phyloP scores from a whole-genome alignment of 1,140 invertebrate genomes.

The Brachionus paranguensis region DNA sequence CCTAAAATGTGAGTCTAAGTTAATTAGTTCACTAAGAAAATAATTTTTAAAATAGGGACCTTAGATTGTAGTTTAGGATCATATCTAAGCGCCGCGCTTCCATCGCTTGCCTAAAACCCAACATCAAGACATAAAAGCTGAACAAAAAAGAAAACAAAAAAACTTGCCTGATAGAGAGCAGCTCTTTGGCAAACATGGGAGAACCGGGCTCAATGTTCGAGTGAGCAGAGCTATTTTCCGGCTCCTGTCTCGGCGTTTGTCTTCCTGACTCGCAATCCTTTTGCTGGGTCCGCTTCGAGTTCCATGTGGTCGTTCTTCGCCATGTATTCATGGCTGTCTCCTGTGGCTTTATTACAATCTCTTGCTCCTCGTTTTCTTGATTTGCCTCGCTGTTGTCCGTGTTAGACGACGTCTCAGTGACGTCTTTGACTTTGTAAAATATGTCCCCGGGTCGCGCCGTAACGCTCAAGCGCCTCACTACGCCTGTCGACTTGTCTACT shows the following conservation, averaged over 20 bases:
- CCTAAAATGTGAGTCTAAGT: not conserved
- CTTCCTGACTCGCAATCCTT: not conserved
- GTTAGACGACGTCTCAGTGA: constrained; percentile 19
- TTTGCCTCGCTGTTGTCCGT: not conserved
- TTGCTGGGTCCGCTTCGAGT: constrained; percentile 1
- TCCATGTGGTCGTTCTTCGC: constrained; percentile 39
- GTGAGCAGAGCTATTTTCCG: not conserved
- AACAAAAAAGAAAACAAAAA: not conserved
- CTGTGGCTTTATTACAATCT: not conserved
- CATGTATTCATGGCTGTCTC: not conserved
- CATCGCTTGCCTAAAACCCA: constrained; percentile 36
- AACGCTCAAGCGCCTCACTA: constrained; percentile 5
- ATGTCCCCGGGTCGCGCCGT: constrained; percentile 33
- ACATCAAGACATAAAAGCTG: not conserved
- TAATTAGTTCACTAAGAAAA: constrained; percentile 6
- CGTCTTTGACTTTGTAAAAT: constrained; percentile 39
- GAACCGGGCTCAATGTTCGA: constrained; percentile 16
- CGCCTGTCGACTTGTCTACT: not conserved
- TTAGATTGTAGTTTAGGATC: constrained; percentile 36
- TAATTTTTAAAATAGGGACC: not conserved
- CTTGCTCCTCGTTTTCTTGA: constrained; percentile 4
- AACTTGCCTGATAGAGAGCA: constrained; percentile 31
- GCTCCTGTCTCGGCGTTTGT: not conserved
- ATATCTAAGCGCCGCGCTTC: constrained; percentile 31
- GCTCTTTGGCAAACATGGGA: constrained; percentile 21